Conservation (phyloP, 2,888 invertebrate genomes). For the Endotricha flammealis region DNA sequence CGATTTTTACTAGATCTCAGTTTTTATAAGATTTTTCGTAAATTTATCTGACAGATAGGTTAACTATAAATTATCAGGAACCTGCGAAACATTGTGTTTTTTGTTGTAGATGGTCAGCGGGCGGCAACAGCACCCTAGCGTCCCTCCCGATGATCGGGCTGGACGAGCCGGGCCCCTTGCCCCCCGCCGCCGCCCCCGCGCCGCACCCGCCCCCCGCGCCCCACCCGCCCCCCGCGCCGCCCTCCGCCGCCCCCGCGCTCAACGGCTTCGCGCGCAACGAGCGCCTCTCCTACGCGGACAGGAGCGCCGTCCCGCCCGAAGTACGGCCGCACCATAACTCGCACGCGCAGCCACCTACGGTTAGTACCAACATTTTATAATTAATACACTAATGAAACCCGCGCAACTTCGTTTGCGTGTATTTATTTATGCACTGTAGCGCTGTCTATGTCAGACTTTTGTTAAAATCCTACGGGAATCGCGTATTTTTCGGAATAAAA, state of each 20-base stretch:
- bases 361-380: background rate
- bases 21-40: too few relatives aligned
- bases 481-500: too few relatives aligned
- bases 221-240: background rate
- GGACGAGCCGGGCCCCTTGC: constrained; percentile 71
- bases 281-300: background rate
- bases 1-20: too few relatives aligned
- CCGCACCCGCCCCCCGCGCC: constrained; percentile 13
- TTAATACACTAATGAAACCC: background rate
- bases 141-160: constrained; percentile 87
- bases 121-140: constrained; percentile 83
- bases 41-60: too few relatives aligned
- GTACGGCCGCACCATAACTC: background rate
- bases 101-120: constrained; percentile 78
- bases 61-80: background rate
- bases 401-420: too few relatives aligned
- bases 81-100: constrained; percentile 1
- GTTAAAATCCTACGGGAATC: too few relatives aligned
- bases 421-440: too few relatives aligned
- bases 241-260: background rate
- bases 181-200: constrained; percentile 24
- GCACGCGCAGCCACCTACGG: background rate
- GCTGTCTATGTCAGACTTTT: too few relatives aligned
- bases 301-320: constrained; percentile 8
- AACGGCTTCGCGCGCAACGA: background rate